A percentile compares a stretch with the other conserved stretches of the same genome.
These are phyloP conservation scores for Xyliphius kryptos DNA, from an alignment of 2,113 vertebrate genomes.

Conservation along the genomic window DNA sequence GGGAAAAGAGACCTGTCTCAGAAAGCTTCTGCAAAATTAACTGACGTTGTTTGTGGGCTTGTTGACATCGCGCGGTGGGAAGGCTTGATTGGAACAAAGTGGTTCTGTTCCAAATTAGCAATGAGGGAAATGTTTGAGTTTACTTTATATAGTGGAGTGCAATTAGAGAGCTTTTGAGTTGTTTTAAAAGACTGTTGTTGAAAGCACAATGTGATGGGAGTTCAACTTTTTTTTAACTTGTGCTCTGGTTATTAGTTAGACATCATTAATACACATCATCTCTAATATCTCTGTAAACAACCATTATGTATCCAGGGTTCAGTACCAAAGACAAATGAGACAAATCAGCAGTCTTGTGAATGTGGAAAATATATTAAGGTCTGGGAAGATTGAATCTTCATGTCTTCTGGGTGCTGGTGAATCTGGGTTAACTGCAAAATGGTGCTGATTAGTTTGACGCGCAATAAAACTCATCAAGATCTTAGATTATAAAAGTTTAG, in stretches of 20 bases:
- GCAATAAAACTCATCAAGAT: not conserved
- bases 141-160: not conserved
- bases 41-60: not conserved
- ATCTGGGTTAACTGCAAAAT: not conserved
- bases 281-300: not conserved
- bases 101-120: not conserved
- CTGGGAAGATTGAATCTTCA: not conserved
- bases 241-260: not conserved
- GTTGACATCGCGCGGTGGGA: not conserved
- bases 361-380: not conserved
- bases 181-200: not conserved
- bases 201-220: not conserved
- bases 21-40: not conserved
- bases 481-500: not conserved
- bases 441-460: too few relatives aligned
- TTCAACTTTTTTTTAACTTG: not conserved
- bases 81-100: not conserved
- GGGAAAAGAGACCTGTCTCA: not conserved
- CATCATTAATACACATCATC: not conserved
- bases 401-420: not conserved
- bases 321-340: not conserved
- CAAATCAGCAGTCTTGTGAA: too few relatives aligned
- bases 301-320: not conserved
- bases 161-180: not conserved
- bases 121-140: not conserved